Percentiles rank a stretch among this genome's conserved stretches.
These are phyloP conservation scores for Drosophila paramelanica DNA, from an alignment of 2,888 invertebrate genomes.

Conservation along the genomic window DNA sequence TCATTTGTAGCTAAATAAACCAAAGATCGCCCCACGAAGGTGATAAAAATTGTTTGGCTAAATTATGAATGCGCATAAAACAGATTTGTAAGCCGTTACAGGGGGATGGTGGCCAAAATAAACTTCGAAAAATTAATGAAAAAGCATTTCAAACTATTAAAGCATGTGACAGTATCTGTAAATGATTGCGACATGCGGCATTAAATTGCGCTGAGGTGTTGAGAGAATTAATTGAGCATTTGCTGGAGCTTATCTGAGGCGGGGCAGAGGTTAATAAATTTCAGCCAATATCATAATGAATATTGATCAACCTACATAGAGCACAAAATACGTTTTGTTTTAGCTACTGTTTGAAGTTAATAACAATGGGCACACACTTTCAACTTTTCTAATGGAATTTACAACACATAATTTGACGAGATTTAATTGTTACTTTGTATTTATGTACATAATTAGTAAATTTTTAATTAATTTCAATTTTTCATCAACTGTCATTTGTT, in stretches of 20 bases:
- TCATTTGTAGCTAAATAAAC: slow-evolving; percentile 39
- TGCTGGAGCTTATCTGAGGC: slow-evolving; percentile 16
- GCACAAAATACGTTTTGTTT: neutral
- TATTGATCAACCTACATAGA: slow-evolving; percentile 13
- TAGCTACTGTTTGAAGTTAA: slow-evolving; percentile 8
- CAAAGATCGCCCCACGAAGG: slow-evolving; percentile 21
- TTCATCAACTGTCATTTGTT: slow-evolving; percentile 17
- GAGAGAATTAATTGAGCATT: slow-evolving; percentile 62
- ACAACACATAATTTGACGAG: slow-evolving; percentile 9
- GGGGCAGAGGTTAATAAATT: slow-evolving; percentile 31
- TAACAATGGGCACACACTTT: slow-evolving; percentile 15
- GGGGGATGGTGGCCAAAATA: slow-evolving; percentile 25
- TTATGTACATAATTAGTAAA: slow-evolving; percentile 12
- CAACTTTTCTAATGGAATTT: neutral
- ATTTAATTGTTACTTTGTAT: slow-evolving; percentile 6
- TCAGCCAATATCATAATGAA: neutral
- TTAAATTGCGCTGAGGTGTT: slow-evolving; percentile 57
- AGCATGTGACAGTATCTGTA: slow-evolving; percentile 56
- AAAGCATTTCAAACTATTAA: slow-evolving; percentile 47
- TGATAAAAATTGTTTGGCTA: slow-evolving; percentile 51
- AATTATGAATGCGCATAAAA: slow-evolving; percentile 57
- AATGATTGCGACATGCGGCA: slow-evolving; percentile 64
- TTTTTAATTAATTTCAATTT: slow-evolving; percentile 10
- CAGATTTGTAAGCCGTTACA: slow-evolving; percentile 32
- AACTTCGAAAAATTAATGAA: slow-evolving; percentile 56